A percentile compares a stretch with the other conserved stretches of the same genome.
Conservation (phyloP, 1,140 invertebrate genomes). For the Cepaea nemoralis region DNA sequence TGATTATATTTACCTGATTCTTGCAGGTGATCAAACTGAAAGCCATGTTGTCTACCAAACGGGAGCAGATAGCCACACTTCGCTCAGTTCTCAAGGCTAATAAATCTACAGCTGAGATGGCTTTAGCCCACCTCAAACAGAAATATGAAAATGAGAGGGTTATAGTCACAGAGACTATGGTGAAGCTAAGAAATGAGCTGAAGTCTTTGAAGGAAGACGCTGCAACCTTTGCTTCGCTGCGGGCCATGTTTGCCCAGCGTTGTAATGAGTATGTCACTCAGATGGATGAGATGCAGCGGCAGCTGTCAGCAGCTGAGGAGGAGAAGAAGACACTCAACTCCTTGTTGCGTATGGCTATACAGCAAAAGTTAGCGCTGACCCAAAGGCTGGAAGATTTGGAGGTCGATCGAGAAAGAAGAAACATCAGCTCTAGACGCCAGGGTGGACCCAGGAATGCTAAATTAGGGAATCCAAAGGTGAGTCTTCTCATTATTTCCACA, state of each 20-base stretch:
- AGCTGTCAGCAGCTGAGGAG: conserved; percentile 85
- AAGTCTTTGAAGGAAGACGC: conserved; percentile 96
- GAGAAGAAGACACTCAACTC: conserved; percentile 99
- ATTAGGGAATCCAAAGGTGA: conserved; percentile 63
- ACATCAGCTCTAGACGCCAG: conserved; percentile 62
- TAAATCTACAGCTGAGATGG: conserved; percentile 98
- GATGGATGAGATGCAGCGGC: conserved; percentile 86
- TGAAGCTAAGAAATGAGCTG: conserved; percentile 93
- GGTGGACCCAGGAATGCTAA: conserved; percentile 57
- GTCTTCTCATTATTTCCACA: too few species aligned
- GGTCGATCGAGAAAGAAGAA: conserved; percentile 82
- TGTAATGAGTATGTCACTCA: conserved; percentile 99
- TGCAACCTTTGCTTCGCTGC: conserved; percentile 97
- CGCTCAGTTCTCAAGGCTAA: conserved; percentile 98
- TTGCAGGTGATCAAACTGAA: conserved; percentile 74
- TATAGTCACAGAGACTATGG: conserved; percentile 97
- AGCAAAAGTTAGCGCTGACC: conserved; percentile 94
- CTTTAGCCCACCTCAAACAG: conserved; percentile 95
- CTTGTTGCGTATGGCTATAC: conserved; percentile 92
- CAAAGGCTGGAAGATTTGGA: conserved; percentile 93
- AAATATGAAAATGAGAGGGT: conserved; percentile 99
- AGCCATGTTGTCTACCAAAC: conserved; percentile 92
- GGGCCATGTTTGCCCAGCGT: conserved; percentile 98
- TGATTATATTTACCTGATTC: background rate
- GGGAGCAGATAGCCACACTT: conserved; percentile 97